Evolutionary conservation across 2,113 vertebrate species (phyloP), one percentile per base, ranked within the genome.

Genomic region (Lophochroa leadbeateri): DNA sequence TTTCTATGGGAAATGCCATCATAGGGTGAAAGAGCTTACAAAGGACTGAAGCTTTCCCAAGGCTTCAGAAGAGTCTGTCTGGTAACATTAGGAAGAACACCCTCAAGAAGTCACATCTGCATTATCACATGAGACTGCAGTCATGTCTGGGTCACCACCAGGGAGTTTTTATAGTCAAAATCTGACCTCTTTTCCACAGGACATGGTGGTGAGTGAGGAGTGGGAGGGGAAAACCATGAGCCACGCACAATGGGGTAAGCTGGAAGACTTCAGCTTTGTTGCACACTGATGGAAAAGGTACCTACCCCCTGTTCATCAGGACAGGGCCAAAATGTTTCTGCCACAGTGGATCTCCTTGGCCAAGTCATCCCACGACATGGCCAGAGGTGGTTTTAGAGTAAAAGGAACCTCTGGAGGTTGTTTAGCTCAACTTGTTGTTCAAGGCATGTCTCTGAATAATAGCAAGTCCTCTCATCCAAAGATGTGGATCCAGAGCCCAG

Each of bases 121-220:
- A 2, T 53, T 58, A 49, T 7, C 0, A 1, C 2, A 1, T n/a
- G 31, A 79, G 44, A 24, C 21, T 76, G 29, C 46, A 79, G 31
- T 52, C 47, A n/a, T 17, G 10, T 28, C 37, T 91, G 55, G 28
- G n/a, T 49, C 29, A 10, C 3, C 5, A 5, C 5, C 41, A 76
- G 20, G 21, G 16, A 37, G 16, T 6, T 83, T 76, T 83, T 69
- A 2, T 19, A 55, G 39, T 15, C 31, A 25, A 71, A 83, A 46
- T 15, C 28, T 43, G 43, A 58, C 18, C 5, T 85, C 29, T 68
- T 58, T 82, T 52, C 12, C 43, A 28, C 19, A 76, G 58, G 14
- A 86, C n/a, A 23, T 47, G 21, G 13, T 60, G 52, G 13, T 21
- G 57, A 39, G 9, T 69, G 35, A 83, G 63, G 2, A 63, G 18